Evolutionary conservation across 2,113 vertebrate genomes (phyloP), one percentile per base, ranked within the genome.

Genomic region (Plotosus lineatus): DNA sequence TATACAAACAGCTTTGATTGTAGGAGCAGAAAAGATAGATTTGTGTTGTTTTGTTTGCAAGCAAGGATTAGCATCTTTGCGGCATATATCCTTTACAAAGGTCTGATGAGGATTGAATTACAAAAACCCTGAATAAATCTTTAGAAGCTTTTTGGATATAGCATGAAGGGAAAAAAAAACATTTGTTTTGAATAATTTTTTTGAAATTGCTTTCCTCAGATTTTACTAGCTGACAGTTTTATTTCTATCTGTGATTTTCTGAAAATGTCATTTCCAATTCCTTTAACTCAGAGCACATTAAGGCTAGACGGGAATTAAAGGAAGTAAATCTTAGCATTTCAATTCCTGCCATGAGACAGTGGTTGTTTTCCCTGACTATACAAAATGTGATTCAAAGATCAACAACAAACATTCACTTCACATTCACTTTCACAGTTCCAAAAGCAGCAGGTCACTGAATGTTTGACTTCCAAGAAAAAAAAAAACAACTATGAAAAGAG

Each of bases 391-490:
- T 84, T 80, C 78, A 60, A 23, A 69, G 77, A 79, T 83, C 63
- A 81, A 87, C 82, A 78, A 69, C 82, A 88, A 87, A 83, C 84
- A 83, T 79, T 85, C 81, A 86, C 61, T 60, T 75, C 74, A 74
- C 79, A 77, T 82, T 80, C 61, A 78, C 78, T 71, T 75, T 60
- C 51, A 38, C 73, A 77, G 77, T 83, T 82, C 72, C 55, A 77
- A 82, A 77, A 81, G 79, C 60, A 60, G 73, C 48, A 53, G 69
- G 55, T 69, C 75, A 53, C 68, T 71, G 68, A 85, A 80, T 84
- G 73, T 50, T 44, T 51, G 71, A 19, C 76, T 63, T n/a, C 80
- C 86, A 72, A 55, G 75, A 78, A 55, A 80, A 84, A 33, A 26
- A 15, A 61, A 28, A 26, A n/a, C 38, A 33, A 19, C n/a, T n/a